Percentiles rank a stretch among this genome's conserved stretches.
Evolutionary conservation across 2,797 vertebrate species (phyloP).

Genomic region (Clarias platycephalus): DNA sequence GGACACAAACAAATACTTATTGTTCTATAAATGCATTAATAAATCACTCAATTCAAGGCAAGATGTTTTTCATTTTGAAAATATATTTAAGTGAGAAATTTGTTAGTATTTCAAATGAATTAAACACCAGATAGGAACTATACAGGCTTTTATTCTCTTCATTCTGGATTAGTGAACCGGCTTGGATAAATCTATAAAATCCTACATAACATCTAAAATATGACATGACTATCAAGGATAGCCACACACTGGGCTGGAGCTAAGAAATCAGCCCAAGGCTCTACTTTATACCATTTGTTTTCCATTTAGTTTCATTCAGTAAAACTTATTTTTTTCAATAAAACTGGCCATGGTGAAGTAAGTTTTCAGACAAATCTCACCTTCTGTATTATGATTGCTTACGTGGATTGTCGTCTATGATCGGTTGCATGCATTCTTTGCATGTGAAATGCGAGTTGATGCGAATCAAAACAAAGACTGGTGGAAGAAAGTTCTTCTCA

Average conservation of each 20-base stretch:
- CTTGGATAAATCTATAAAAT: neutral
- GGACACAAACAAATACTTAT: neutral
- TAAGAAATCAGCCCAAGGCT: neutral
- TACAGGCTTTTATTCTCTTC: neutral
- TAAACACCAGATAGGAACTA: neutral
- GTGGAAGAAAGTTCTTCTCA: no score
- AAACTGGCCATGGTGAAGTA: neutral
- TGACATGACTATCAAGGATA: neutral
- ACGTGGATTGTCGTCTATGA: no score
- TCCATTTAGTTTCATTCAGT: neutral
- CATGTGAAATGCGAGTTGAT: no score
- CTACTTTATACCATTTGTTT: neutral
- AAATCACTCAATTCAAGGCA: neutral
- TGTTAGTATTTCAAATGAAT: conserved; percentile 22
- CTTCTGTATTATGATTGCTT: no score
- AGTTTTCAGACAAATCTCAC: no score
- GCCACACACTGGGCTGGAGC: neutral
- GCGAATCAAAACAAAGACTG: no score
- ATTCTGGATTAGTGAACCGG: neutral
- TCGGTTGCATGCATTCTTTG: no score
- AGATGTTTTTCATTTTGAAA: neutral
- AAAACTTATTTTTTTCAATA: no score
- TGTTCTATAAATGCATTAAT: neutral
- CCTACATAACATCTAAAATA: neutral
- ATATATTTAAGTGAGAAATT: neutral